Percentiles rank a stretch among this genome's conserved stretches.
These are phyloP conservation scores for Coracopsis vasa DNA, from an alignment of 2,113 vertebrate genomes.

Conservation along the genomic window DNA sequence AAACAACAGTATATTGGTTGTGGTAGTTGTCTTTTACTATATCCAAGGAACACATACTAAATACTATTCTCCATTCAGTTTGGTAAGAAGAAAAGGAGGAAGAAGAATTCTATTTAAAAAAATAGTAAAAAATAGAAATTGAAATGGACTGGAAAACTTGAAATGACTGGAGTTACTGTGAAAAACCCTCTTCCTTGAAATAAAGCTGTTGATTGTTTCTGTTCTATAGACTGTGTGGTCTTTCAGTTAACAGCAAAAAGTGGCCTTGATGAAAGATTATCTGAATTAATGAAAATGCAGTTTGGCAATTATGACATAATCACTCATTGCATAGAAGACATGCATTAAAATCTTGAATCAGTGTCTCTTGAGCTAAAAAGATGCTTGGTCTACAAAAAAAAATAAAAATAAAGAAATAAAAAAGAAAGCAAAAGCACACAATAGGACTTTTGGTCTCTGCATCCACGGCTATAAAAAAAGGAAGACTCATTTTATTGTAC, in stretches of 20 bases:
- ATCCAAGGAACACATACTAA: background rate
- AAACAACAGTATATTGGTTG: background rate
- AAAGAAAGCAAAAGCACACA: conserved; percentile 11
- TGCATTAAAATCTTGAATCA: conserved; percentile 40
- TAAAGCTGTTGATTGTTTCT: conserved; percentile 70
- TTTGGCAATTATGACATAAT: conserved; percentile 47
- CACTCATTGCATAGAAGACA: background rate
- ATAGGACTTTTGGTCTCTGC: conserved; percentile 4
- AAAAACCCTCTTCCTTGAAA: conserved; percentile 5
- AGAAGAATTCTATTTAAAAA: background rate
- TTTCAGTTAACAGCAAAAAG: conserved; percentile 56
- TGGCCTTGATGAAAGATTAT: conserved; percentile 46
- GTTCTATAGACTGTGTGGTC: conserved; percentile 36
- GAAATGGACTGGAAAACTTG: conserved; percentile 14
- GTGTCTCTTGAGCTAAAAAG: conserved; percentile 13
- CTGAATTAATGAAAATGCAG: conserved; percentile 47
- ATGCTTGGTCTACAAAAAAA: background rate
- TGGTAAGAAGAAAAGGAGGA: background rate
- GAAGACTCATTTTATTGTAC: background rate
- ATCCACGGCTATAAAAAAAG: background rate
- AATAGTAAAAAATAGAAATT: background rate
- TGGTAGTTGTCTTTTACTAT: background rate
- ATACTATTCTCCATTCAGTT: background rate
- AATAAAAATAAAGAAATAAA: background rate
- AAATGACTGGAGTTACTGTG: background rate